A percentile compares a stretch with the other conserved stretches of the same genome.
These are phyloP conservation scores for Trematomus loennbergii DNA, from an alignment of 2,113 vertebrate genomes.

Conservation along the genomic window DNA sequence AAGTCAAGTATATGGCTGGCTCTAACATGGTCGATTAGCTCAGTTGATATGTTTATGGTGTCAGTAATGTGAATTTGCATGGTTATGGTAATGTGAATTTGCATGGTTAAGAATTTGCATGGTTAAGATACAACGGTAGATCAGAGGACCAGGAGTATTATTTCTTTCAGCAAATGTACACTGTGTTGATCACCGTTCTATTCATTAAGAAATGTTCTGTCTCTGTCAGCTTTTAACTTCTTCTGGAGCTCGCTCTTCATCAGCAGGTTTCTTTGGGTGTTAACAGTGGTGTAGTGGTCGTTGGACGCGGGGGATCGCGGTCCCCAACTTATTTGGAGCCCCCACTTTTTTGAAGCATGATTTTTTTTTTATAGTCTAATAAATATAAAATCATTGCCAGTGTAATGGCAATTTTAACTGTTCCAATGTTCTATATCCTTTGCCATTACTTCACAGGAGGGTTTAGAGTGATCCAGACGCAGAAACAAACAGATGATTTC, in stretches of 20 bases:
- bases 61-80: too few species aligned
- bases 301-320: too few species aligned
- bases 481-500: too few species aligned
- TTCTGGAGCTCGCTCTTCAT: neutral
- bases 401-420: too few species aligned
- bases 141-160: neutral
- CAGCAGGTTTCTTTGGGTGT: neutral
- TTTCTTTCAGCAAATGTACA: neutral
- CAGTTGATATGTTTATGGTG: neutral
- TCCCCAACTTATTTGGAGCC: too few species aligned
- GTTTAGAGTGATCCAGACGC: too few species aligned
- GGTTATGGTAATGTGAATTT: neutral
- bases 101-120: too few species aligned
- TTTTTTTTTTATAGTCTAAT: too few species aligned
- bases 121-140: neutral
- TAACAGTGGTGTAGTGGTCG: neutral
- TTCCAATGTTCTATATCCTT: too few species aligned
- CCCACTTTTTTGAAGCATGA: too few species aligned
- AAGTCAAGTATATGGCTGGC: neutral
- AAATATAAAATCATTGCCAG: too few species aligned
- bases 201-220: neutral
- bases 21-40: neutral
- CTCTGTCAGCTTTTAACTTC: neutral
- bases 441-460: too few species aligned
- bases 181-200: neutral